Conservation (phyloP, 2,797 vertebrate genomes). For the Taenioides sp. region DNA sequence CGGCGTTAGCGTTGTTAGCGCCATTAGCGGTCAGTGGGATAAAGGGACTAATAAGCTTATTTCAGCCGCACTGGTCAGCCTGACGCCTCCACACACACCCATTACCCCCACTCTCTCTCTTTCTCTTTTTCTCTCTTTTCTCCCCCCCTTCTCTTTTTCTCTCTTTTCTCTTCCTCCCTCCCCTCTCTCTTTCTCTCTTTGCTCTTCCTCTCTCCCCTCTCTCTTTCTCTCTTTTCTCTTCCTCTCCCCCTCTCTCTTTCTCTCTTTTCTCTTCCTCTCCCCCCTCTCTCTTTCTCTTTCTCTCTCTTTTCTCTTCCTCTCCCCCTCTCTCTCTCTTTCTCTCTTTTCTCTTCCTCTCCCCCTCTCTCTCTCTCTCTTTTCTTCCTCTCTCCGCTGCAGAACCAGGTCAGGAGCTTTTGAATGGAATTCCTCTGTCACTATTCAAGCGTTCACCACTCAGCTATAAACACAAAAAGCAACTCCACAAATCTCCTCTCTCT, state of each 20-base stretch:
- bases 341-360: constrained; percentile 60
- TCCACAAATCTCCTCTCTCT: too few relatives aligned
- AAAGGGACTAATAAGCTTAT: constrained; percentile 84
- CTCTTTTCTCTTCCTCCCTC: constrained; percentile 4
- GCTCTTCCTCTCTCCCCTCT: constrained; percentile 15
- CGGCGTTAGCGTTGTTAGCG: constrained; percentile 29
- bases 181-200: constrained; percentile 22
- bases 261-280: constrained; percentile 63
- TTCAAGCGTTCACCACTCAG: not conserved
- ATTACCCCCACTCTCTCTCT: constrained; percentile 80
- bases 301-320: constrained; percentile 18
- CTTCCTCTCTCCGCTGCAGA: constrained; percentile 9
- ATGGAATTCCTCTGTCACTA: not conserved
- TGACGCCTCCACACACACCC: constrained; percentile 84
- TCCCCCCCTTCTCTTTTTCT: too few relatives aligned
- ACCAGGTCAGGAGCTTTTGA: not conserved
- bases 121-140: constrained; percentile 8
- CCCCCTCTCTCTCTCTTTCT: constrained; percentile 64
- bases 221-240: too few relatives aligned
- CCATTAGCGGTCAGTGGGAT: constrained; percentile 18
- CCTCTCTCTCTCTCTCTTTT: constrained; percentile 10
- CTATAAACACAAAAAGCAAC: not conserved
- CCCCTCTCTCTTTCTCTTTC: constrained; percentile 42
- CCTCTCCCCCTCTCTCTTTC: constrained; percentile 16
- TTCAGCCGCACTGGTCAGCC: constrained; percentile 80